Evolutionary conservation across 1,140 invertebrate species (phyloP), one percentile per base, ranked within the genome.

Genomic region (Cotesia vestalis): DNA sequence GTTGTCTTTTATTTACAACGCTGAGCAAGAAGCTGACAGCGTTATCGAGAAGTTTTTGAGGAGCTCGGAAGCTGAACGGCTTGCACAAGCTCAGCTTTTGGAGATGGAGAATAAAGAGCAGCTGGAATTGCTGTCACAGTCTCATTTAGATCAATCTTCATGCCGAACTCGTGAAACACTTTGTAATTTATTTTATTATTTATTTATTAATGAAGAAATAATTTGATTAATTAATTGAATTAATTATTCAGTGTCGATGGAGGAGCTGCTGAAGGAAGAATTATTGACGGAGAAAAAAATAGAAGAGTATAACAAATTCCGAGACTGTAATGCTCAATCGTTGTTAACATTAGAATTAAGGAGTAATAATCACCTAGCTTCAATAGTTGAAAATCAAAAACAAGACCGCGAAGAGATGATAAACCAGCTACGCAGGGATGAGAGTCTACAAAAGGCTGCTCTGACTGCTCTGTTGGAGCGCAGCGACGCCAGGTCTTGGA

Each of bases 401-500:
- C 86, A 88, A 73, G 88, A 88, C 53, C 89, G 90, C 52, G 85
- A 88, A 74, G 84, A 87, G 76, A 82, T 92, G 64, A 84, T 92
- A 9, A 84, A 87, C 40, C 87, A 89, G 79, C 81, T 93, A 69
- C 85, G 90, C 75, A 87, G 90, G 78, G 90, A 93, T 79, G 91
- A 91, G 79, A 89, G 91, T 73, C 79, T 94, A 35, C 94, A 95
- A 82, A 92, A 91, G 84, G 91, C 90, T 57, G 91, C 92, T 4
- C 91, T 95, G 46, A 90, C 91, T 70, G 89, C 91, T 9, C 83
- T 95, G 27, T 83, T 94, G 69, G 91, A 94, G 85, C 89, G 91
- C 79, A 91, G 91, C 75, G 94, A 95, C 86, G 88, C 92, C 8
- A 89, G 91, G 78, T 91, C 90, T 72, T 92, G 91, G 90, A 91